Conservation (phyloP, 2,113 vertebrate species). For the Anguilla rostrata region DNA sequence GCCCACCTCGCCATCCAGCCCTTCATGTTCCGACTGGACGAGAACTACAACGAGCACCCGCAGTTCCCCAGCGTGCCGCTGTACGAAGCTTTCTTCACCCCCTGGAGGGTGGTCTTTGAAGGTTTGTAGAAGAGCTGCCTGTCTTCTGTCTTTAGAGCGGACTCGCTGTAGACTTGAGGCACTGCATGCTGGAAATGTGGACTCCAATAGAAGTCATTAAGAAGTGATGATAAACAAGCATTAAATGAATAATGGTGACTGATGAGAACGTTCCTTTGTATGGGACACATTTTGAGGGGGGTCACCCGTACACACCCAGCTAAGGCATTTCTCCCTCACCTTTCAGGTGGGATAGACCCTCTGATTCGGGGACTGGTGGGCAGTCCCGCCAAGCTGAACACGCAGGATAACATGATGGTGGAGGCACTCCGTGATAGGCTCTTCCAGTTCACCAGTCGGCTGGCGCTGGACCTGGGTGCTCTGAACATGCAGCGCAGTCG, state of each 20-base stretch:
- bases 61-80: slow-evolving; percentile 68
- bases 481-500: slow-evolving; percentile 80
- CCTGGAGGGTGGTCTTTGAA: slow-evolving; percentile 79
- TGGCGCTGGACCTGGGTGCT: slow-evolving; percentile 71
- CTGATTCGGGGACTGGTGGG: slow-evolving; percentile 71
- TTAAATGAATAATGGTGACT: no score
- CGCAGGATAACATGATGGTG: slow-evolving; percentile 76
- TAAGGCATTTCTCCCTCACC: not conserved
- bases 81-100: slow-evolving; percentile 74
- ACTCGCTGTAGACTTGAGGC: not conserved
- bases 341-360: slow-evolving; percentile 77
- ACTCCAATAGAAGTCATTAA: no score
- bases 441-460: slow-evolving; percentile 63
- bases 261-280: no score
- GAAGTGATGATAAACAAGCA: no score
- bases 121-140: slow-evolving; percentile 64
- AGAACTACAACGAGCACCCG: slow-evolving; percentile 55
- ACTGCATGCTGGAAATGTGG: not conserved
- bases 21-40: slow-evolving; percentile 65
- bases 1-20: slow-evolving; percentile 81
- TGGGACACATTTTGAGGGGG: not conserved
- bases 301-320: not conserved
- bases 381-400: slow-evolving; percentile 73
- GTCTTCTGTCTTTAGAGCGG: not conserved
- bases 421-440: slow-evolving; percentile 75